Evolutionary conservation across 2,113 vertebrate genomes (phyloP).

Genomic region (Nothobranchius furzeri): DNA sequence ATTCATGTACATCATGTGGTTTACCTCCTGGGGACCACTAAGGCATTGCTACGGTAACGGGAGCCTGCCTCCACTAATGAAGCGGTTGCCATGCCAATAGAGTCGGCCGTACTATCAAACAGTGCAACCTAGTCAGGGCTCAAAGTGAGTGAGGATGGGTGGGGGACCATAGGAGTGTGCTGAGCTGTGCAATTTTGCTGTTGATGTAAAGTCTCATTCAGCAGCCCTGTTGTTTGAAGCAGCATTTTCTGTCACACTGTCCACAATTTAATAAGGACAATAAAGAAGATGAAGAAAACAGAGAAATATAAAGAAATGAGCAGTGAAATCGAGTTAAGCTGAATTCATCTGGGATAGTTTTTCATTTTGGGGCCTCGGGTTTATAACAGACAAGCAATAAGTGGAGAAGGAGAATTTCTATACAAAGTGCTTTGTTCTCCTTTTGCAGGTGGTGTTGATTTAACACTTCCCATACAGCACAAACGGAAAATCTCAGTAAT

Average conservation of each 20-base stretch:
- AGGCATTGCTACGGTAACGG: conserved; percentile 75
- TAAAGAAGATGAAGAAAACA: conserved; percentile 12
- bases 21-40: conserved; percentile 69
- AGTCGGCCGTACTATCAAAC: conserved; percentile 62
- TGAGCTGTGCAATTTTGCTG: conserved; percentile 68
- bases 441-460: conserved; percentile 13
- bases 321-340: conserved; percentile 50
- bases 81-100: conserved; percentile 80
- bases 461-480: conserved; percentile 7
- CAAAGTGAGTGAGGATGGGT: not conserved
- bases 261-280: conserved; percentile 19
- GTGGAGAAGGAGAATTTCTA: conserved; percentile 4
- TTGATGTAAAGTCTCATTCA: conserved; percentile 25
- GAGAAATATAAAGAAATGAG: conserved; percentile 27
- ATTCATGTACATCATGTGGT: conserved; percentile 42
- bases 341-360: conserved; percentile 21
- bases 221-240: conserved; percentile 12
- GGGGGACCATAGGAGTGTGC: conserved; percentile 41
- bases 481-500: conserved; percentile 18
- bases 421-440: not conserved
- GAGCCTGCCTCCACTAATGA: conserved; percentile 75
- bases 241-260: conserved; percentile 17
- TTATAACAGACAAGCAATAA: conserved; percentile 16
- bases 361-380: conserved; percentile 19
- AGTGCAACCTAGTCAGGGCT: conserved; percentile 33